Percentiles rank a stretch among this genome's conserved stretches.
phyloP scores from a whole-genome alignment of 2,888 invertebrate genomes.

The Sesia bembeciformis region DNA sequence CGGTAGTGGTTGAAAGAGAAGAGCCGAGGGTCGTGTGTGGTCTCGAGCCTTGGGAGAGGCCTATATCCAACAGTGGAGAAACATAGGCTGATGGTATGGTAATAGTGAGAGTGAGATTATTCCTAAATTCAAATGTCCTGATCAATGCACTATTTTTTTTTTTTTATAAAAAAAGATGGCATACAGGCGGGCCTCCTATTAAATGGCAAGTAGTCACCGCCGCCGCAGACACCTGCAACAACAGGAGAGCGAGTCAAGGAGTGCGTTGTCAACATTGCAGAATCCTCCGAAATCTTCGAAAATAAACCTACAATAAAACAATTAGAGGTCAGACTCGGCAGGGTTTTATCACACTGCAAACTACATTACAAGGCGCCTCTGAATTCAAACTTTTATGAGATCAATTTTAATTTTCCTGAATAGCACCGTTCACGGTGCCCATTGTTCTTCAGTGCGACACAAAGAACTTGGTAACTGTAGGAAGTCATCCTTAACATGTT shows the following conservation, averaged over 20 bases:
- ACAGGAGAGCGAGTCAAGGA: neutral
- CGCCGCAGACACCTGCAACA: neutral
- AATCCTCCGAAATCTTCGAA: no score
- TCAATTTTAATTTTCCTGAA: slow-evolving; percentile 1
- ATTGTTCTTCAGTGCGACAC: neutral
- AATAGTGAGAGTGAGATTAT: no score
- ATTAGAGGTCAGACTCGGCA: no score
- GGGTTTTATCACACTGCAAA: no score
- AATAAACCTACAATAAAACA: no score
- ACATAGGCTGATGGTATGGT: no score
- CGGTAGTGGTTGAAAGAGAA: no score
- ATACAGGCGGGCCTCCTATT: neutral
- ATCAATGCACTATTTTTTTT: neutral
- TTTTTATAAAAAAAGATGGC: neutral
- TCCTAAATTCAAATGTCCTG: neutral
- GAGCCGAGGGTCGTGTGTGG: no score
- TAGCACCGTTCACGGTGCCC: neutral
- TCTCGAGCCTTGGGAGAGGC: no score
- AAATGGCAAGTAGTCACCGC: neutral
- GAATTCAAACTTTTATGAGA: slow-evolving; percentile 1
- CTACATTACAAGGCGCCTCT: neutral
- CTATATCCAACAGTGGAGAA: no score
- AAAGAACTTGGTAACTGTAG: neutral
- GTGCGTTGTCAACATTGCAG: no score
- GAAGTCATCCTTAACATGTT: neutral